phyloP scores from a whole-genome alignment of 2,113 vertebrate genomes.

The Lepisosteus oculatus region DNA sequence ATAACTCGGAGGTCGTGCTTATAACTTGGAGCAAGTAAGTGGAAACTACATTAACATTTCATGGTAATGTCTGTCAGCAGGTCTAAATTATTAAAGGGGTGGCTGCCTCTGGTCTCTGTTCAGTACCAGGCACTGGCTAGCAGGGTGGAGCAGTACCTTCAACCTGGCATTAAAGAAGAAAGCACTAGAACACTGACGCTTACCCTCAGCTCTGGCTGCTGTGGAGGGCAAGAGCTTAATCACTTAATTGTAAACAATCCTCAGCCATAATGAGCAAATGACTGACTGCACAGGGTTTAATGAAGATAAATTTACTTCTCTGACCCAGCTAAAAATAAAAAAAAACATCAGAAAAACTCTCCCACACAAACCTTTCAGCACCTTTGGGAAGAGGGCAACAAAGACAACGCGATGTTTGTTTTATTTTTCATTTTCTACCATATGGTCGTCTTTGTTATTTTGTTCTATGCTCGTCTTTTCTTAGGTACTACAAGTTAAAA shows the following conservation, averaged over 20 bases:
- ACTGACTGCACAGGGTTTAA: background rate
- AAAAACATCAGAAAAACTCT: background rate
- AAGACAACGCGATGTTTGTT: no score
- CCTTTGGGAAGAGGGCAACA: background rate
- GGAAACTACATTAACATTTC: constrained; percentile 69
- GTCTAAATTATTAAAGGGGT: constrained; percentile 62
- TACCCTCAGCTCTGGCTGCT: background rate
- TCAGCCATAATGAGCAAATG: background rate
- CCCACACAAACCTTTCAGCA: background rate
- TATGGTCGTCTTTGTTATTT: no score
- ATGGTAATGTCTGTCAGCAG: constrained; percentile 50
- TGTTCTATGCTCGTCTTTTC: no score
- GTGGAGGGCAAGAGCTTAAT: constrained; percentile 10
- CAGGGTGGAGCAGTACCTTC: constrained; percentile 41
- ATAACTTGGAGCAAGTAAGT: constrained; percentile 34
- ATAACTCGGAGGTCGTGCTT: background rate
- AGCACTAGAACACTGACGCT: background rate
- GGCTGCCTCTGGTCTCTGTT: background rate
- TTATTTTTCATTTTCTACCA: no score
- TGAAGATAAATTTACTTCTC: background rate
- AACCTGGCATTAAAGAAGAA: constrained; percentile 17
- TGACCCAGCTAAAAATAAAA: no score
- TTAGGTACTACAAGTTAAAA: no score
- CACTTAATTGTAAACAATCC: background rate
- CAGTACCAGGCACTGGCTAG: constrained; percentile 13